These are phyloP conservation scores for Goniozus legneri DNA, from an alignment of 1,140 invertebrate genomes.

Conservation along the genomic window DNA sequence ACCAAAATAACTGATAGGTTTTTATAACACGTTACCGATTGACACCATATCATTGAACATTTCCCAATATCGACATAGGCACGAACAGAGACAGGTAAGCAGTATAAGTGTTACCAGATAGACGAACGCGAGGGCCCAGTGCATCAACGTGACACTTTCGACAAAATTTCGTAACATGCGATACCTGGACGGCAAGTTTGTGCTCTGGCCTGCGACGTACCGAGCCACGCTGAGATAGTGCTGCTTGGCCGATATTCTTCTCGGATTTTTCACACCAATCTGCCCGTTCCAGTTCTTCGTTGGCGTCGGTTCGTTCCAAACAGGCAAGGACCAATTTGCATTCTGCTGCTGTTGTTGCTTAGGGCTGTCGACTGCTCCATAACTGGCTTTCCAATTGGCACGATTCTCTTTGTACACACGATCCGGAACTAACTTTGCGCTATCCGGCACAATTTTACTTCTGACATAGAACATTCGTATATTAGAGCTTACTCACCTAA, in stretches of 20 bases:
- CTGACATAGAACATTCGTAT: no score
- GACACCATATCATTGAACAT: no score
- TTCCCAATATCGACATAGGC: no score
- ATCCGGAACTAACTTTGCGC: constrained; percentile 37
- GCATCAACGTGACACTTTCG: constrained; percentile 13
- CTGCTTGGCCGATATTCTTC: constrained; percentile 65
- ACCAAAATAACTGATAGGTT: no score
- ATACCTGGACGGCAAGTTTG: constrained; percentile 51
- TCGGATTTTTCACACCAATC: constrained; percentile 30
- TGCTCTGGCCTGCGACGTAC: constrained; percentile 66
- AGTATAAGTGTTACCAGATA: no score
- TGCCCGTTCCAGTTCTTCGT: constrained; percentile 36
- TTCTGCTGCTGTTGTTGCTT: constrained; percentile 36
- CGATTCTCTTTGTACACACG: constrained; percentile 54
- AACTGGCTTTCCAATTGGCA: constrained; percentile 52
- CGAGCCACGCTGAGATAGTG: constrained; percentile 70
- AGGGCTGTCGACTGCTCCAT: constrained; percentile 39
- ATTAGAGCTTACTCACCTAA: no score
- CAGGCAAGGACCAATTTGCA: constrained; percentile 38
- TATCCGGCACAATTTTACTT: constrained; percentile 41
- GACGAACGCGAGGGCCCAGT: constrained; percentile 9
- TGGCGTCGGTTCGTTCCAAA: constrained; percentile 44
- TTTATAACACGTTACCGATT: no score
- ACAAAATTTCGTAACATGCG: constrained; percentile 23
- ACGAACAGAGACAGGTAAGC: no score